A percentile compares a stretch with the other conserved stretches of the same genome.
Conservation (phyloP, 2,113 vertebrate genomes). For the Limanda limanda region DNA sequence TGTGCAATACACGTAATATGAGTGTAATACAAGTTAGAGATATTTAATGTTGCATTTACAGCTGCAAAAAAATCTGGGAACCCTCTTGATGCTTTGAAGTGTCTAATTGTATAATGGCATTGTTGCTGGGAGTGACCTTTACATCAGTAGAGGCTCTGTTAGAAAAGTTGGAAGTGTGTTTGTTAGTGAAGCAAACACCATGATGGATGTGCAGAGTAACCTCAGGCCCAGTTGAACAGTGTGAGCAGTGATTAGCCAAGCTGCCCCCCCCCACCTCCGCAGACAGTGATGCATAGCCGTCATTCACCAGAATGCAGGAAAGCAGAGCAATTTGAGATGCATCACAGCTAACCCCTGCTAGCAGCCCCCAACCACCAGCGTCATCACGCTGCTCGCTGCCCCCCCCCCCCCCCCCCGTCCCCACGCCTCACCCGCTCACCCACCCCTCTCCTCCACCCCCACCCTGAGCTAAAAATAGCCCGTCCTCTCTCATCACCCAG, state of each 20-base stretch:
- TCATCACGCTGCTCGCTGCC: constrained; percentile 27
- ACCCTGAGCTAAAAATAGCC: constrained; percentile 71
- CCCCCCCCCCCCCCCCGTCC: background rate
- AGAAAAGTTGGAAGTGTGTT: background rate
- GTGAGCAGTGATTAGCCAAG: constrained; percentile 17
- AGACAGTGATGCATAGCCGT: constrained; percentile 40
- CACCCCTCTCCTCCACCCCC: constrained; percentile 5
- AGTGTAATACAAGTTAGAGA: background rate
- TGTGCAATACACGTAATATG: background rate
- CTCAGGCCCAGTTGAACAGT: background rate
- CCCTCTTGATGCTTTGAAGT: too few relatives aligned
- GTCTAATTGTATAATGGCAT: background rate
- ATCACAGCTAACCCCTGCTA: constrained; percentile 35
- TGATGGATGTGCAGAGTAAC: background rate
- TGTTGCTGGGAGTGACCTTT: background rate
- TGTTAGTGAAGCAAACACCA: background rate
- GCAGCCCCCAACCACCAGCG: background rate
- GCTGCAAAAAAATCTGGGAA: background rate
- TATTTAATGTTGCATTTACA: background rate
- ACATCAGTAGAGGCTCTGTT: background rate
- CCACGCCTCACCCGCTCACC: background rate
- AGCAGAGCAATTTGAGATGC: constrained; percentile 44
- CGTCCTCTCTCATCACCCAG: constrained; percentile 57
- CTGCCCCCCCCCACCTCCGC: constrained; percentile 14
- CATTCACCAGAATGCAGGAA: constrained; percentile 35